Evolutionary conservation across 2,113 vertebrate genomes (phyloP), one percentile per base, ranked within the genome.

Genomic region (Entomyzon cyanotis): DNA sequence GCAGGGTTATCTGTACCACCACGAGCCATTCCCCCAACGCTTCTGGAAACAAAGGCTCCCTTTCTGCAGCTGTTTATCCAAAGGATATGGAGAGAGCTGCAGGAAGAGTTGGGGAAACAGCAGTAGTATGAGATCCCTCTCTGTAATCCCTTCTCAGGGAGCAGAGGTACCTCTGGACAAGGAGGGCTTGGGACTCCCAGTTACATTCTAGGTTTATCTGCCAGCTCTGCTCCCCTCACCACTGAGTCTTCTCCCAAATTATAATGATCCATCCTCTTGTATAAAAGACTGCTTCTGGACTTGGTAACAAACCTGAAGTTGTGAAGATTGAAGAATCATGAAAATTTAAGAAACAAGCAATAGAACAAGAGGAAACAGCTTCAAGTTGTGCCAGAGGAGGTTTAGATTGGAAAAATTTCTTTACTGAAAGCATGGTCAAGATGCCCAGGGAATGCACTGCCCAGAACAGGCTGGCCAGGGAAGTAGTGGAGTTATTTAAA

Each of bases 1-100:
- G 62, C 79, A 84, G 85, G 75, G 93, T 84, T 81, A 58, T 95
- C 90, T 53, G 95, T 96, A 92, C 95, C 95, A 96, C 84, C 75
- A 81, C 1, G 77, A 94, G 95, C 95, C 91, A 67, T 94, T 91
- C 94, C 85, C 76, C 75, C 44, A 76, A 25, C 0, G 5, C 41
- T 70, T 74, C 88, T 52, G 88, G 41, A 89, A 94, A 97, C 94
- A 96, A 96, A 96, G 94, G 67, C 85, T 92, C 37, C 73, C 44
- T 93, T 94, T 96, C 31, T 70, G 56, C 5, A 9, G 39, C 87
- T 96, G 93, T 95, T 96, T 89, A 83, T 81, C 44, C 84, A 58
- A 71, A 89, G 77, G 23, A 82, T 63, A 35, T 0, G 5, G 56
- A 89, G 62, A 83, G 47, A 52, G 82, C 85, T 59, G 70, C 7